phyloP scores from a whole-genome alignment of 2,888 invertebrate species.

The Blastobasis adustella region DNA sequence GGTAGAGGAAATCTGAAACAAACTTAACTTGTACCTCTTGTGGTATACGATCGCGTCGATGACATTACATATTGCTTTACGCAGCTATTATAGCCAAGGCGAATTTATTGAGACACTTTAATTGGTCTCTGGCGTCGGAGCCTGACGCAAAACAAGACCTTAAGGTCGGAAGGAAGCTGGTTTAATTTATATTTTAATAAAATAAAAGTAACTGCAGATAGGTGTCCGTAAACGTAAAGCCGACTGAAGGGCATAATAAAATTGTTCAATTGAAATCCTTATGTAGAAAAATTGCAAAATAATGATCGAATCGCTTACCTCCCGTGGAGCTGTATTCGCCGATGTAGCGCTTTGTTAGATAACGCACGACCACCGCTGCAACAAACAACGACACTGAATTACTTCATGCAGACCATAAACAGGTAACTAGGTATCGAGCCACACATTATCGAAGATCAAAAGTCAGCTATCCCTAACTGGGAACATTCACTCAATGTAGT shows the following conservation, averaged over 20 bases:
- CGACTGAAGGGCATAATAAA: neutral
- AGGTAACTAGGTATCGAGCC: no score
- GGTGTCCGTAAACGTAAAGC: no score
- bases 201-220: conserved; percentile 2
- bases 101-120: no score
- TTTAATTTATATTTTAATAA: conserved; percentile 14
- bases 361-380: conserved; percentile 86
- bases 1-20: conserved; percentile 86
- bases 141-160: conserved; percentile 30
- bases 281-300: conserved; percentile 13
- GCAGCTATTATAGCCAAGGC: no score
- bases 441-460: no score
- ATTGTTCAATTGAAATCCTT: neutral
- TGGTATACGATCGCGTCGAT: no score
- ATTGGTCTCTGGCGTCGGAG: neutral
- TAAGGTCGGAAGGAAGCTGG: conserved; percentile 49
- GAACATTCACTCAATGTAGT: neutral
- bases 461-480: no score
- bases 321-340: conserved; percentile 88
- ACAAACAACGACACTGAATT: conserved; percentile 43
- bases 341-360: conserved; percentile 85
- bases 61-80: no score
- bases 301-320: conserved; percentile 56
- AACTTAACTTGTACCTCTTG: conserved; percentile 19
- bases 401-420: neutral